phyloP scores from a whole-genome alignment of 2,797 vertebrate genomes.

The Todus mexicanus region DNA sequence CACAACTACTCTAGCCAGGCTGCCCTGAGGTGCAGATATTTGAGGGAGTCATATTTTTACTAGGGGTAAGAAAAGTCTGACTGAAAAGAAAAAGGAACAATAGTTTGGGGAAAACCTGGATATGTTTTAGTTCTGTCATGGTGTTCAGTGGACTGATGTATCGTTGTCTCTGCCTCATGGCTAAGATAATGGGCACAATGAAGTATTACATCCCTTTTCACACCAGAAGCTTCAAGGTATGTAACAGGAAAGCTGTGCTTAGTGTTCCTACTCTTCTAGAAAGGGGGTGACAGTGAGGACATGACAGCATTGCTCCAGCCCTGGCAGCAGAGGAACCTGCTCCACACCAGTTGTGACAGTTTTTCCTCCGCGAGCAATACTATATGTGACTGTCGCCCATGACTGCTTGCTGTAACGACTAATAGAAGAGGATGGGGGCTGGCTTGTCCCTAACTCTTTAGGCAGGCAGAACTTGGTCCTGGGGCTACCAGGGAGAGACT shows the following conservation, averaged over 20 bases:
- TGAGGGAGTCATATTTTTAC: background rate
- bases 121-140: background rate
- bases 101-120: background rate
- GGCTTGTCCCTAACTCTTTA: background rate
- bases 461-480: background rate
- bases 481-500: background rate
- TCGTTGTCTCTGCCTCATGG: background rate
- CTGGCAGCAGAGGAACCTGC: background rate
- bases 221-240: background rate
- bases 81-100: background rate
- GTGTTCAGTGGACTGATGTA: background rate
- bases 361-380: background rate
- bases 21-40: background rate
- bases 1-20: background rate
- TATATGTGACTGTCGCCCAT: fast-evolving
- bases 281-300: background rate
- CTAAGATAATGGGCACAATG: background rate
- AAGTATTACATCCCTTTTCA: background rate
- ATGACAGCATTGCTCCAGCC: background rate
- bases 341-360: fast-evolving
- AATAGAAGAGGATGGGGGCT: background rate
- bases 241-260: background rate
- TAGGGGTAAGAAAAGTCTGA: background rate
- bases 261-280: background rate
- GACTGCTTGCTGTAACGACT: background rate